A percentile compares a stretch with the other conserved stretches of the same genome.
Evolutionary conservation across 2,797 vertebrate genomes (phyloP).

Genomic region (Yasuhikotakia modesta): DNA sequence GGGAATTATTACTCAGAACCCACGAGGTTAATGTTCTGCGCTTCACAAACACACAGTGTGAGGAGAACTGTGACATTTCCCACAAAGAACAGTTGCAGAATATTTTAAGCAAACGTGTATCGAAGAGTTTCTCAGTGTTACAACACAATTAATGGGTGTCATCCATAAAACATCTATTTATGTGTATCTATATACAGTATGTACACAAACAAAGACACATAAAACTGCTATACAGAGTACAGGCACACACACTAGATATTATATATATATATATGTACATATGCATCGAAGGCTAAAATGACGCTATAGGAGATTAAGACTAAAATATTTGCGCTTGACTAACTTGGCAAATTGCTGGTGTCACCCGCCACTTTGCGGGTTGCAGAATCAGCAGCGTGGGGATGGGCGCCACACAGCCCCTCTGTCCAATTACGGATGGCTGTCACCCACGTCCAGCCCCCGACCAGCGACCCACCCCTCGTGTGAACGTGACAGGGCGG

Average conservation of each 20-base stretch:
- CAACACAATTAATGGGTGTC: constrained; percentile 68
- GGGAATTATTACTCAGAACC: background rate
- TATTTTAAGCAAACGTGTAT: constrained; percentile 30
- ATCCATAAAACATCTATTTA: constrained; percentile 66
- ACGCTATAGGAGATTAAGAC: constrained; percentile 70
- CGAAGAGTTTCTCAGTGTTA: constrained; percentile 47
- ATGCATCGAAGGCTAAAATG: constrained; percentile 44
- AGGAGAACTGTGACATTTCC: background rate
- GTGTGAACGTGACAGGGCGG: constrained; percentile 32
- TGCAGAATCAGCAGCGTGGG: constrained; percentile 65
- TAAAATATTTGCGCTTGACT: constrained; percentile 74
- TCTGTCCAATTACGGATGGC: constrained; percentile 61
- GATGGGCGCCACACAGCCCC: constrained; percentile 39
- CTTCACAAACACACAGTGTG: background rate
- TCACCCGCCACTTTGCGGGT: constrained; percentile 64
- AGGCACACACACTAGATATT: too few relatives aligned
- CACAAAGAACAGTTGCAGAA: constrained; percentile 3
- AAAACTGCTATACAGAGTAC: too few relatives aligned
- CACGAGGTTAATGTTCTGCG: background rate
- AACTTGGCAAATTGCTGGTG: constrained; percentile 76
- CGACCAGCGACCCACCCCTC: constrained; percentile 39
- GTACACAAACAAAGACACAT: too few relatives aligned
- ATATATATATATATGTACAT: constrained; percentile 20
- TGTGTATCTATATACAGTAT: constrained; percentile 45
- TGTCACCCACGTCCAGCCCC: constrained; percentile 43